Base-by-base conservation (phyloP, 2,888 invertebrate genomes). In the Drosophila prostipennis region DNA sequence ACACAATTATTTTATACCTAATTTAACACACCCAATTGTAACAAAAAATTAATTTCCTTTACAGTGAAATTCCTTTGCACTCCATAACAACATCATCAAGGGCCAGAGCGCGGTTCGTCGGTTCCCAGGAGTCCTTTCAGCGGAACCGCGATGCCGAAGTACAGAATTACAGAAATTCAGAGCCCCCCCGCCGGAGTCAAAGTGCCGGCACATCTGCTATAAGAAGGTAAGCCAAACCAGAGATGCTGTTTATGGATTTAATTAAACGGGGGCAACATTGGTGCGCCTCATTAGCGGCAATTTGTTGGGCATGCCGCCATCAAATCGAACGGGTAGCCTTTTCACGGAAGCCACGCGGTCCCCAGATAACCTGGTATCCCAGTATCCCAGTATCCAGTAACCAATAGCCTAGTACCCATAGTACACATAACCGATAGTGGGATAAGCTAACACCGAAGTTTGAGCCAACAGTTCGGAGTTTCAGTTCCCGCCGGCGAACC, bases 281-380 rank as follows among this genome's bases (percentile, higher is more conserved):
- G 70, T 74, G 72, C 61, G 69, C 46, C 80, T 83, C 75, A 86
- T 84, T 83, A 84, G 86, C 78, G 76, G 79, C 83, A 80, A 86
- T 83, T 86, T 83, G 83, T 70, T 85, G 68, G 56, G 76, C 71
- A 76, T 72, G 76, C 80, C 63, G 74, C 54, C 73, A 45, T 63
- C 74, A 74, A 74, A 76, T 59, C 63, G 52, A 71, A 70, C 53
- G 43, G 34, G 48, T 14, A 40, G 53, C 59, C 37, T 61, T 71
- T 69, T 70, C 71, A 71, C 71, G 60, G 71, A 70, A 71, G 71
- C 52, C 71, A 48, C 46, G n/a, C 52, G 52, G 61, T 70, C 71
- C 72, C 72, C 56, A 61, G 63, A 46, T 61, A 57, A 57, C 45
- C 71, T 71, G 39, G 36, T 36, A 23, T 6, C 19, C 46, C 71